Evolutionary conservation across 2,888 invertebrate genomes (phyloP).

Genomic region (Drosophila leonis): DNA sequence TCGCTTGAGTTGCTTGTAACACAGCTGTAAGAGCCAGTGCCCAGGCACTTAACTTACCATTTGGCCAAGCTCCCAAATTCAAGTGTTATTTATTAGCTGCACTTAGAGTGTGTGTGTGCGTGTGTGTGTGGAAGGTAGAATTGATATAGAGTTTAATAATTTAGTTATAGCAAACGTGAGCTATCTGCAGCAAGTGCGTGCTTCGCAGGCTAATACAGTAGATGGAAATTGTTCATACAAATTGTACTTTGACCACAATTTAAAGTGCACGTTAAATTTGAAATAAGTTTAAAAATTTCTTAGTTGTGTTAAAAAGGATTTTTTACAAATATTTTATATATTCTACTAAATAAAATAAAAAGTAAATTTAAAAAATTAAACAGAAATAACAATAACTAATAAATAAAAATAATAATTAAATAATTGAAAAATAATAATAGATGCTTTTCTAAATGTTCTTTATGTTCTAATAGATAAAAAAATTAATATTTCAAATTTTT

Average conservation of each 20-base stretch:
- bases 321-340: too few relatives aligned
- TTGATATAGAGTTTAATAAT: slow-evolving; percentile 4
- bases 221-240: not conserved
- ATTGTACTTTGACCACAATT: not conserved
- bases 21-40: slow-evolving; percentile 22
- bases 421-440: too few relatives aligned
- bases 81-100: slow-evolving; percentile 21
- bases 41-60: slow-evolving; percentile 27
- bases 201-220: not conserved
- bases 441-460: too few relatives aligned
- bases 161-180: not conserved
- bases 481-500: too few relatives aligned
- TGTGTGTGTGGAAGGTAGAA: not conserved
- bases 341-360: too few relatives aligned
- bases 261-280: not conserved
- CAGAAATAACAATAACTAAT: too few relatives aligned
- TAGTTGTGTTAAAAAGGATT: too few relatives aligned
- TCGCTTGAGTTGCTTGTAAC: slow-evolving; percentile 42
- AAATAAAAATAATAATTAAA: too few relatives aligned
- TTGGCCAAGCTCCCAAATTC: slow-evolving; percentile 9
- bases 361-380: too few relatives aligned
- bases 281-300: too few relatives aligned
- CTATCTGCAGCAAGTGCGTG: not conserved
- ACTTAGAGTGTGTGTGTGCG: slow-evolving; percentile 8
- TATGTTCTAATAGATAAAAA: too few relatives aligned